Evolutionary conservation across 1,140 invertebrate species (phyloP).

Genomic region (Bombus sibiricus): DNA sequence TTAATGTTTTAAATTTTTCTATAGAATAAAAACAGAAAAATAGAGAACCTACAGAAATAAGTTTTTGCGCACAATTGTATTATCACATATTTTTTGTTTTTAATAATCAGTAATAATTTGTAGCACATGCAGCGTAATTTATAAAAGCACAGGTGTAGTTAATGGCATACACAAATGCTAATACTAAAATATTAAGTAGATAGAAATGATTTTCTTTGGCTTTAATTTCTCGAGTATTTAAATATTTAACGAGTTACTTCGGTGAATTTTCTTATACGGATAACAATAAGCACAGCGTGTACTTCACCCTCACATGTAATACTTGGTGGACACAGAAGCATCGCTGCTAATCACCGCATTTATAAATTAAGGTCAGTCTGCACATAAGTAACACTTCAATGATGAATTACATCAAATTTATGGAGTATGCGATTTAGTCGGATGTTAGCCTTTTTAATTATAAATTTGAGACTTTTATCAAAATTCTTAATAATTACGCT

Average conservation of each 20-base stretch:
- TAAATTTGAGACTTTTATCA: neutral
- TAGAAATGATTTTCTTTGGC: neutral
- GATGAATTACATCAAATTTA: neutral
- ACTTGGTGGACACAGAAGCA: slow-evolving; percentile 55
- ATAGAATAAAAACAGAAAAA: neutral
- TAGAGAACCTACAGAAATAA: neutral
- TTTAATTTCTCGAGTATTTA: slow-evolving; percentile 1
- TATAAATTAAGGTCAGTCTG: slow-evolving; percentile 64
- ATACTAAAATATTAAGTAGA: neutral
- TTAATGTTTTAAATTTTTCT: neutral
- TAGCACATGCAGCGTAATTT: neutral
- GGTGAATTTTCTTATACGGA: slow-evolving; percentile 38
- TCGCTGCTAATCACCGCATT: slow-evolving; percentile 60
- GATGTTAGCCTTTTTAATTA: neutral
- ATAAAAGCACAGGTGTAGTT: neutral
- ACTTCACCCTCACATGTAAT: slow-evolving; percentile 55
- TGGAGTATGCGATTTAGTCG: neutral
- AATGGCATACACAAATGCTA: neutral
- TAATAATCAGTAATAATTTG: slow-evolving; percentile 2
- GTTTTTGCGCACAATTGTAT: slow-evolving; percentile 20
- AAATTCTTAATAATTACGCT: neutral
- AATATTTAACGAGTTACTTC: slow-evolving; percentile 42
- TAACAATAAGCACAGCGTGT: slow-evolving; percentile 64
- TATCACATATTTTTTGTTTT: neutral
- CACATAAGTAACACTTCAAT: slow-evolving; percentile 42